Percentiles rank a stretch among this genome's conserved stretches.
These are phyloP conservation scores for Xanthostigma xanthostigma DNA, from an alignment of 2,888 invertebrate genomes.

Conservation along the genomic window DNA sequence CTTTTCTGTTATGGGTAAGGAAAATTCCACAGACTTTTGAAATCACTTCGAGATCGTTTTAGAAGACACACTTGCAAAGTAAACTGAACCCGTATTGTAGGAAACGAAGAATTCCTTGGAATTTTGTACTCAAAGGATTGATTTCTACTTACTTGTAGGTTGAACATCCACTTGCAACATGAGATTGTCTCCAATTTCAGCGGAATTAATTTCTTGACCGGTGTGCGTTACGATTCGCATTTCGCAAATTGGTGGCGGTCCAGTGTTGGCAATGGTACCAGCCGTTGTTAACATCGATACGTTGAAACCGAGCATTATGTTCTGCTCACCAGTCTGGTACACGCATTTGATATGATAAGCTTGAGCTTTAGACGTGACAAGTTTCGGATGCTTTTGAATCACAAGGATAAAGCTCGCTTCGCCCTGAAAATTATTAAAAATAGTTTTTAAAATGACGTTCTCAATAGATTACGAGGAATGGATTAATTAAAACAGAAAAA, in stretches of 20 bases:
- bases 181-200: constrained; percentile 82
- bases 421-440: constrained; percentile 38
- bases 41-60: too few species aligned
- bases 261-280: constrained; percentile 88
- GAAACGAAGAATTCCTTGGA: background rate
- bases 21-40: too few species aligned
- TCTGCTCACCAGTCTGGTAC: constrained; percentile 86
- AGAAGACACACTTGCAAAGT: constrained; percentile 3
- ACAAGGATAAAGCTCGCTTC: constrained; percentile 87
- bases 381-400: constrained; percentile 90
- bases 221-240: constrained; percentile 82
- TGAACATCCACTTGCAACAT: constrained; percentile 74
- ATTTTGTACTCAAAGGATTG: constrained; percentile 15
- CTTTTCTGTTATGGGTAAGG: background rate
- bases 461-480: too few species aligned
- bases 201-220: constrained; percentile 78
- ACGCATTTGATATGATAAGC: constrained; percentile 94
- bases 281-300: constrained; percentile 92
- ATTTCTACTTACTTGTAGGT: constrained; percentile 29
- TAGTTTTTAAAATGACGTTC: too few species aligned
- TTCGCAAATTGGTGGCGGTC: constrained; percentile 81
- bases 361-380: constrained; percentile 87
- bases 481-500: too few species aligned
- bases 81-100: background rate
- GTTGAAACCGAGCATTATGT: constrained; percentile 83